phyloP scores from a whole-genome alignment of 2,888 invertebrate genomes.

The Isoperla grammatica region DNA sequence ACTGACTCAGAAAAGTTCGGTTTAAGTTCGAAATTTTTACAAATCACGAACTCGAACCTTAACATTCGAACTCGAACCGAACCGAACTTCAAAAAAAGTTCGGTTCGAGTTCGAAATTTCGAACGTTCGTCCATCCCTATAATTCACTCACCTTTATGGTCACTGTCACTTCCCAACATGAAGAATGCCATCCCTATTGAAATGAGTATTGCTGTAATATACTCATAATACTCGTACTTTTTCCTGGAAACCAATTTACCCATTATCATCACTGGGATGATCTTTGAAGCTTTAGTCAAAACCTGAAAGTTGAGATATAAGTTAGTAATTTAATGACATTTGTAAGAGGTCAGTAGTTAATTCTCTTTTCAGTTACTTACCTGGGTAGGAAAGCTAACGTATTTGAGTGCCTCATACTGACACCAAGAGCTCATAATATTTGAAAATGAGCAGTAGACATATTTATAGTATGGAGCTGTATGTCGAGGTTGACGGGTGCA shows the following conservation, averaged over 20 bases:
- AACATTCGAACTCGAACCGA: too few relatives aligned
- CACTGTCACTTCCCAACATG: slow-evolving; percentile 71
- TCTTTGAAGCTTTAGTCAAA: slow-evolving; percentile 95
- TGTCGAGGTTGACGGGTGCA: slow-evolving; percentile 59
- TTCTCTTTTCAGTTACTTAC: too few relatives aligned
- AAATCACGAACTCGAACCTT: too few relatives aligned
- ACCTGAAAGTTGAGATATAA: slow-evolving; percentile 48
- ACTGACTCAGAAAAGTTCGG: too few relatives aligned
- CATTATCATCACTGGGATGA: slow-evolving; percentile 98
- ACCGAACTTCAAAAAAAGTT: too few relatives aligned
- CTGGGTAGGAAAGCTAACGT: slow-evolving; percentile 96
- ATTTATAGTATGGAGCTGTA: slow-evolving; percentile 86
- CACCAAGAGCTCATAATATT: slow-evolving; percentile 99
- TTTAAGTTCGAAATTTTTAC: too few relatives aligned
- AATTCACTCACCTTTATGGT: slow-evolving; percentile 53
- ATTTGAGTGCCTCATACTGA: slow-evolving; percentile 98
- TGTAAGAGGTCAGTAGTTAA: too few relatives aligned
- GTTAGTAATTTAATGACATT: slow-evolving; percentile 11
- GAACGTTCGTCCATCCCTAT: too few relatives aligned
- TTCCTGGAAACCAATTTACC: slow-evolving; percentile 83
- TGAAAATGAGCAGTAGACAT: slow-evolving; percentile 91
- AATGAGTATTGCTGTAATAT: slow-evolving; percentile 81
- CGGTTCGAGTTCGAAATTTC: too few relatives aligned
- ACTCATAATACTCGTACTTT: slow-evolving; percentile 87
- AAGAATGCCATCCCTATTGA: slow-evolving; percentile 92